Evolutionary conservation across 2,113 vertebrate genomes (phyloP), one percentile per base, ranked within the genome.

Genomic region (Solea solea): DNA sequence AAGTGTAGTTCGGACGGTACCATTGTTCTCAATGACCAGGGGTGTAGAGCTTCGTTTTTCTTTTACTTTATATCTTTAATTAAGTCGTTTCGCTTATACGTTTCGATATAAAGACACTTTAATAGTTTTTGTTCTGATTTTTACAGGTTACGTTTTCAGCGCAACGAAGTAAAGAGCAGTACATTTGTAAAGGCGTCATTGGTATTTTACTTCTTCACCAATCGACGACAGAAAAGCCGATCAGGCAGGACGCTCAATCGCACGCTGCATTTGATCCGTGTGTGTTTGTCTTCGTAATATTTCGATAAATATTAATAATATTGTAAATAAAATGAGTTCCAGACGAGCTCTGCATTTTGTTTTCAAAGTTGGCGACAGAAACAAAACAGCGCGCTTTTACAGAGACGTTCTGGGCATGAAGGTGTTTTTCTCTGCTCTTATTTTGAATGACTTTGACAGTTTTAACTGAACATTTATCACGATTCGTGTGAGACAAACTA

Each of bases 351-450:
- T 98, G 73, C 97, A 99, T 72, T 99, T 97, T 80, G 97, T 99
- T 0, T 97, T 98, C 76, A 99, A 98, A 95, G 95, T 97, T 77
- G 95, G 93, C 0, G 95, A 98, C 75, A 93, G 97, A 28, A 49
- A 82, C 48, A 92, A 92, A 82, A 95, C 89, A 0, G 91, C 93
- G 9, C 88, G 76, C 1, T 99, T 99, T 85, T 98, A 95, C 76
- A 94, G 96, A 45, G 95, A 98, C 74, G 91, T 98, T 34, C 91
- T 99, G 14, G 97, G 96, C 56, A 98, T 98, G 97, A 94, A 90
- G 91, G 97, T 97, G 92, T 58, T 11, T 69, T 45, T 44, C 13
- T 8, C 1, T 16, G 5, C 5, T n/a, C 15, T 67, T 52, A 12
- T 55, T 53, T 42, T 60, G 2, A 11, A 8, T 46, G 3, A 8